These are phyloP conservation scores for Rhodinocichla rosea DNA, from an alignment of 2,113 vertebrate species.

Conservation along the genomic window DNA sequence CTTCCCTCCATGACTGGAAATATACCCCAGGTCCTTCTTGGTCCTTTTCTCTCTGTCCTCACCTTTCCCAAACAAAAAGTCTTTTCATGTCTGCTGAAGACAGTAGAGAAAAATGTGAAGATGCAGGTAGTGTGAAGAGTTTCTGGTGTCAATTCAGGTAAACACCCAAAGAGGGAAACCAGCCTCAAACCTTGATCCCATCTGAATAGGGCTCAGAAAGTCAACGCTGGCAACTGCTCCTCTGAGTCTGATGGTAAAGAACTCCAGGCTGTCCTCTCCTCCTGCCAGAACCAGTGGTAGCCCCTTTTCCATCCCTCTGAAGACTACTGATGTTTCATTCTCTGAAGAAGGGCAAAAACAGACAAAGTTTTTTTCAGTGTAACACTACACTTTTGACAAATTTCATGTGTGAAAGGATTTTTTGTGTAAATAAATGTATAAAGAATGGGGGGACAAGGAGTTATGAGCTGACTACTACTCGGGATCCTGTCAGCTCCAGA, in stretches of 20 bases:
- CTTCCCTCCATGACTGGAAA: background rate
- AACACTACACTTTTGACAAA: background rate
- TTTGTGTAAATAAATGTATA: background rate
- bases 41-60: background rate
- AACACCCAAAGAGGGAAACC: background rate
- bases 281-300: background rate
- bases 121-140: background rate
- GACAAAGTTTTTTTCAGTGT: rapidly evolving
- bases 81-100: background rate
- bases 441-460: rapidly evolving
- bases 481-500: background rate
- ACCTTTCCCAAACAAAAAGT: background rate
- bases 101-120: background rate
- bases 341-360: background rate
- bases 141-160: background rate
- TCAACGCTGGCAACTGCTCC: background rate
- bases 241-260: background rate
- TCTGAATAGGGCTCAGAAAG: background rate
- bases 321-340: background rate
- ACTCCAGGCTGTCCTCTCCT: background rate
- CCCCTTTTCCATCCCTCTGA: background rate
- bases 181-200: background rate
- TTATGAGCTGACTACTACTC: background rate
- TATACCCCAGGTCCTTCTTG: background rate
- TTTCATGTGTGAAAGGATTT: background rate